A percentile compares a stretch with the other conserved stretches of the same genome.
These are phyloP conservation scores for Microtus richardsoni DNA, from an alignment of 2,113 vertebrate genomes.

Conservation along the genomic window DNA sequence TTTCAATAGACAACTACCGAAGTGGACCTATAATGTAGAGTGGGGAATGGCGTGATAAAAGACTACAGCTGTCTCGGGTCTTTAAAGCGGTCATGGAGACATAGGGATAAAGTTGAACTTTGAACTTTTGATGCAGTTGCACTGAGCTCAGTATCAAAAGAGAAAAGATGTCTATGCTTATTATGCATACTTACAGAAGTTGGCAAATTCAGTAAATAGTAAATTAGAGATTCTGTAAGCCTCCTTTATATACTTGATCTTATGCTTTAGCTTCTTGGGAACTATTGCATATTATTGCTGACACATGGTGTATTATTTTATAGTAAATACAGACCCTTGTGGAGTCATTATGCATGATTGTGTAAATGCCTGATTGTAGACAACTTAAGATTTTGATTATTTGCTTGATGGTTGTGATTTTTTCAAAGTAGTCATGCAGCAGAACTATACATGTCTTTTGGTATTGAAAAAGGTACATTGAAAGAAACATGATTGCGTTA, in stretches of 20 bases:
- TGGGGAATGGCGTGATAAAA: not conserved
- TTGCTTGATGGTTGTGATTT: slow-evolving; percentile 22
- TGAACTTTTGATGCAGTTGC: not conserved
- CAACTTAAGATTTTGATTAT: slow-evolving; percentile 55
- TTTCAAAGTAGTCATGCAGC: not conserved
- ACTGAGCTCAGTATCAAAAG: not conserved
- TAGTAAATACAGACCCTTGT: not conserved
- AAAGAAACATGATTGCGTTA: not conserved
- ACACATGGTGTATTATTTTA: not conserved
- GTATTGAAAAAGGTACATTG: not conserved
- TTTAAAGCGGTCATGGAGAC: not conserved
- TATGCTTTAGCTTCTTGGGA: slow-evolving; percentile 12
- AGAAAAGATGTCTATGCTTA: not conserved
- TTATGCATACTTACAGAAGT: not conserved
- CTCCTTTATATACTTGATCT: slow-evolving; percentile 34
- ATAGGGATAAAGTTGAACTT: not conserved
- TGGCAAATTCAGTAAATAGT: slow-evolving; percentile 42
- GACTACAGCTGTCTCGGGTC: not conserved
- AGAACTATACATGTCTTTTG: not conserved
- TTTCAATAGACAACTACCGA: not conserved
- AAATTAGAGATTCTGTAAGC: slow-evolving; percentile 28
- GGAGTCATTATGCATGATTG: slow-evolving; percentile 30
- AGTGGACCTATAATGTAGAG: not conserved
- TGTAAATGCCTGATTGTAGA: slow-evolving; percentile 41
- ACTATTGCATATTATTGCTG: not conserved